Conservation (phyloP, 2,888 invertebrate species). For the Halocaridina rubra region DNA sequence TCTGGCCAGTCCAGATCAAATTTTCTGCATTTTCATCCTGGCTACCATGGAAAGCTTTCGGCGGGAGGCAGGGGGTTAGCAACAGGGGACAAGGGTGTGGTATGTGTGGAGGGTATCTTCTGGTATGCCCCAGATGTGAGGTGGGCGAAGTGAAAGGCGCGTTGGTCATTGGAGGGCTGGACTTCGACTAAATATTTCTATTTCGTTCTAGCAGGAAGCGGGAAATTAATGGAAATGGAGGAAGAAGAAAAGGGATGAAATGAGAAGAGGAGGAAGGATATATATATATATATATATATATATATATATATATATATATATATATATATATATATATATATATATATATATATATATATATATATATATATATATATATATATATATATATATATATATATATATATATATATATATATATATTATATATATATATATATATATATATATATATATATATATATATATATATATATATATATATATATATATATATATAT, state of each 20-base stretch:
- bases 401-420: background rate
- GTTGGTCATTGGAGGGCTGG: background rate
- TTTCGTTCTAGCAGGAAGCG: background rate
- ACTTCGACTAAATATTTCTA: background rate
- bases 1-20: background rate
- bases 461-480: background rate
- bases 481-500: background rate
- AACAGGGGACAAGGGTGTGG: background rate
- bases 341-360: background rate
- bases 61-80: background rate
- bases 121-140: background rate
- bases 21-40: slow-evolving; percentile 15
- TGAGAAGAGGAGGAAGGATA: background rate
- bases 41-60: background rate
- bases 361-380: background rate
- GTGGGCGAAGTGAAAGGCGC: background rate
- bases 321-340: background rate
- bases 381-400: background rate
- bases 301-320: background rate
- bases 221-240: no score
- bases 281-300: background rate
- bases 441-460: background rate
- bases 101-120: background rate
- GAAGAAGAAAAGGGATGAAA: background rate
- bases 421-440: background rate